A percentile compares a stretch with the other conserved stretches of the same genome.
Conservation (phyloP, 2,888 invertebrate genomes). For the Oegoconia quadripuncta region DNA sequence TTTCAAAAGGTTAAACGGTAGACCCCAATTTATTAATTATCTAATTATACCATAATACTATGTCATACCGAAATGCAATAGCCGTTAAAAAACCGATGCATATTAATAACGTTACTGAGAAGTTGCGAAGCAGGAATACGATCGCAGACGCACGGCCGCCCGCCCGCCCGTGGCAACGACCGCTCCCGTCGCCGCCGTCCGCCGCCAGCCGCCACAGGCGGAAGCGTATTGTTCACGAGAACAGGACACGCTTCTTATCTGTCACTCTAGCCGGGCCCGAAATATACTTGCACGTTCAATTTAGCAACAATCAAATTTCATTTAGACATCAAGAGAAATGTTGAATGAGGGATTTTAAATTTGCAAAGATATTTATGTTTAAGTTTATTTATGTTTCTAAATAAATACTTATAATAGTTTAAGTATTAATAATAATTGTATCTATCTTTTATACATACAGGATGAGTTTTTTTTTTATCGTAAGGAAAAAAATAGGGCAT, state of each 20-base stretch:
- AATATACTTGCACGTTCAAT: conserved; percentile 22
- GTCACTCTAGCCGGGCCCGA: conserved; percentile 25
- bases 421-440: too few species aligned
- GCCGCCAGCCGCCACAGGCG: conserved; percentile 40
- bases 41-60: too few species aligned
- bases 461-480: too few species aligned
- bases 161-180: conserved; percentile 1
- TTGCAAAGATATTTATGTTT: too few species aligned
- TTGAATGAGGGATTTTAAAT: neutral
- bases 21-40: too few species aligned
- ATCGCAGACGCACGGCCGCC: neutral
- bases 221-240: conserved; percentile 47
- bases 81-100: too few species aligned
- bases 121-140: neutral
- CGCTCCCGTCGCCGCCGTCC: neutral
- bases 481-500: too few species aligned
- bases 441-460: too few species aligned
- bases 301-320: conserved; percentile 2
- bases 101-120: conserved; percentile 1
- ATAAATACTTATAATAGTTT: too few species aligned
- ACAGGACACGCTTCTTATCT: conserved; percentile 24
- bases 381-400: too few species aligned
- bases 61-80: too few species aligned
- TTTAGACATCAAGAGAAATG: neutral
- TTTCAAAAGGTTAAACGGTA: too few species aligned